Percentiles rank a stretch among this genome's conserved stretches.
These are phyloP conservation scores for Athripsodes cinereus DNA, from an alignment of 2,888 invertebrate genomes.

Conservation along the genomic window DNA sequence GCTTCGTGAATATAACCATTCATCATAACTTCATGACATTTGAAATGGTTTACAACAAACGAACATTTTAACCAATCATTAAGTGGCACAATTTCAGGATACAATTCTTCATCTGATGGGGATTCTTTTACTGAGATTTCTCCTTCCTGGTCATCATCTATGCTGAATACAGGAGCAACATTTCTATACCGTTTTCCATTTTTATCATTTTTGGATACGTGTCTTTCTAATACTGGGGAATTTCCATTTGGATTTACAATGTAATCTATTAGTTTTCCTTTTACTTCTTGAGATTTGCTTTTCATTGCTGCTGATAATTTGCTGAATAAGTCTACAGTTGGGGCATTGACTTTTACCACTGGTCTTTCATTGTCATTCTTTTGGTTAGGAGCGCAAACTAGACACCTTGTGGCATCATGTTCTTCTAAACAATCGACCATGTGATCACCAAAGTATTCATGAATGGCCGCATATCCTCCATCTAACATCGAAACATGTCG, in stretches of 20 bases:
- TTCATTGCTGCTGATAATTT: constrained; percentile 84
- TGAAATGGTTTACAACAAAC: constrained; percentile 79
- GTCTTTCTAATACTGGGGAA: constrained; percentile 58
- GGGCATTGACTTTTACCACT: constrained; percentile 37
- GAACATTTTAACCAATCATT: constrained; percentile 76
- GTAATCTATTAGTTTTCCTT: constrained; percentile 86
- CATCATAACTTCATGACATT: constrained; percentile 87
- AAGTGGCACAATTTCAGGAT: constrained; percentile 74
- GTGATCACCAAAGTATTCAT: constrained; percentile 77
- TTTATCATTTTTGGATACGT: constrained; percentile 78
- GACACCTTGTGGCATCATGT: constrained; percentile 73
- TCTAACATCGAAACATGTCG: constrained; percentile 88
- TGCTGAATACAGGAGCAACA: constrained; percentile 89
- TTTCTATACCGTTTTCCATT: constrained; percentile 85
- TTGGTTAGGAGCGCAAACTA: constrained; percentile 65
- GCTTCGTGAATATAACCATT: constrained; percentile 87
- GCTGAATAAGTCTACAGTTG: constrained; percentile 67
- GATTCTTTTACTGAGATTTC: constrained; percentile 39
- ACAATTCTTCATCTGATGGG: constrained; percentile 47
- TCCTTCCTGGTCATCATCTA: constrained; percentile 79
- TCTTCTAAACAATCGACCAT: constrained; percentile 77
- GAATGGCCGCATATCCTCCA: constrained; percentile 84
- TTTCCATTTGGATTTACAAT: constrained; percentile 80
- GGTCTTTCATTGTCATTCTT: constrained; percentile 35
- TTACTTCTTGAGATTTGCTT: constrained; percentile 86